Evolutionary conservation across 1,140 invertebrate species (phyloP).

Genomic region (Drosophila nasuta): DNA sequence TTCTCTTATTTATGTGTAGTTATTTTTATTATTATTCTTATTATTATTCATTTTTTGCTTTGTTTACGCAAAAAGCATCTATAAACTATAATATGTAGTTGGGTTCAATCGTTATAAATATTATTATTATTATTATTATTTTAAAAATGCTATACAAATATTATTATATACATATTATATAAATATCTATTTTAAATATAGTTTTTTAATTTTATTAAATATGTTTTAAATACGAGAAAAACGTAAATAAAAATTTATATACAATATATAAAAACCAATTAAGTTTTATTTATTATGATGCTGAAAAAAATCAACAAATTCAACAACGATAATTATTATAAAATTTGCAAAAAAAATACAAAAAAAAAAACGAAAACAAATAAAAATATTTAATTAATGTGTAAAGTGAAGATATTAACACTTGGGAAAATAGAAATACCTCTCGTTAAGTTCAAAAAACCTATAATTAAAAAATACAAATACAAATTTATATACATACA

Average conservation of each 20-base stretch:
- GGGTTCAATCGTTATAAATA: conserved; percentile 76
- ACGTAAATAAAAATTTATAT: conserved; percentile 72
- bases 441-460: conserved; percentile 85
- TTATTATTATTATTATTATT: conserved; percentile 49
- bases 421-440: conserved; percentile 85
- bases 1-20: conserved; percentile 65
- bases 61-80: conserved; percentile 61
- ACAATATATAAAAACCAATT: conserved; percentile 63
- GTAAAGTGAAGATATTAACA: conserved; percentile 71
- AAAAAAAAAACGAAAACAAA: conserved; percentile 37
- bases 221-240: conserved; percentile 75
- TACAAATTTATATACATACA: conserved; percentile 54
- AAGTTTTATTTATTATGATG: conserved; percentile 17
- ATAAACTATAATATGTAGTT: conserved; percentile 57
- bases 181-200: conserved; percentile 53
- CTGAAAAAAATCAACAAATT: conserved; percentile 35
- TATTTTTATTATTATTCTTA: conserved; percentile 45
- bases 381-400: conserved; percentile 19
- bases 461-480: conserved; percentile 57
- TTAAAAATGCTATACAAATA: conserved; percentile 72
- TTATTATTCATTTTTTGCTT: conserved; percentile 70
- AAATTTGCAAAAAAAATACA: conserved; percentile 41
- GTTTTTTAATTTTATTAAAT: conserved; percentile 79
- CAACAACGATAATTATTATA: conserved; percentile 53
- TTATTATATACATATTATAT: conserved; percentile 47